Base-by-base conservation (phyloP, 2,113 vertebrate species). In the Perca schrenkii region DNA sequence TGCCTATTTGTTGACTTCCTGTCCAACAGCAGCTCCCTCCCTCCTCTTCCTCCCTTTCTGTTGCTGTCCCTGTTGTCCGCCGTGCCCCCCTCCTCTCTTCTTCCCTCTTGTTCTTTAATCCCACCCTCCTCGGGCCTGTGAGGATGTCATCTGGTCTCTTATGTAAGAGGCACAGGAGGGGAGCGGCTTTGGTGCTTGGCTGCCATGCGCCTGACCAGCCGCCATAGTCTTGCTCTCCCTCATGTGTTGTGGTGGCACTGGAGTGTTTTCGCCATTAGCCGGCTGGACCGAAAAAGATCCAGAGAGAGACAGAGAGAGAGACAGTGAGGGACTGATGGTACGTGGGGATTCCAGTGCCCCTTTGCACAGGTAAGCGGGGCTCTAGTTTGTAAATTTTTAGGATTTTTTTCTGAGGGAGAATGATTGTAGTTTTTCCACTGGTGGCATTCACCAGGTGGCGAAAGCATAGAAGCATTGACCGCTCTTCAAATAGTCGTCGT, bases 131-230 rank as follows among this genome's bases (percentile, higher is more conserved):
- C 12, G 10, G 83, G 85, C 86, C 91, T 65, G 77, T 78, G 80
- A 64, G 58, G 83, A 85, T 91, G 88, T 95, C 90, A 90, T 92
- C 93, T 92, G 92, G 49, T 78, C 74, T 88, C 83, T 95, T 94
- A 94, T 89, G 91, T 93, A 95, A 95, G 88, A 77, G 78, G 22
- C 61, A 63, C 53, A 81, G 84, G 84, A 77, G 78, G 86, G 75
- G 67, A 74, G 74, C 46, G 79, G 74, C 85, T 88, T 58, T 61
- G 84, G 60, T 68, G 87, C 84, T 70, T 13, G 62, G 62, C 64
- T 79, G 80, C 85, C 56, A 28, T 76, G 72, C 79, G 70, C 58
- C 79, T 54, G 74, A 73, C 83, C 83, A 70, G 83, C 79, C 76
- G 56, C 47, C 28, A 1, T 66, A 53, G 49, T 77, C 68, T 36